phyloP scores from a whole-genome alignment of 2,797 vertebrate genomes.

The Borostomias antarcticus region DNA sequence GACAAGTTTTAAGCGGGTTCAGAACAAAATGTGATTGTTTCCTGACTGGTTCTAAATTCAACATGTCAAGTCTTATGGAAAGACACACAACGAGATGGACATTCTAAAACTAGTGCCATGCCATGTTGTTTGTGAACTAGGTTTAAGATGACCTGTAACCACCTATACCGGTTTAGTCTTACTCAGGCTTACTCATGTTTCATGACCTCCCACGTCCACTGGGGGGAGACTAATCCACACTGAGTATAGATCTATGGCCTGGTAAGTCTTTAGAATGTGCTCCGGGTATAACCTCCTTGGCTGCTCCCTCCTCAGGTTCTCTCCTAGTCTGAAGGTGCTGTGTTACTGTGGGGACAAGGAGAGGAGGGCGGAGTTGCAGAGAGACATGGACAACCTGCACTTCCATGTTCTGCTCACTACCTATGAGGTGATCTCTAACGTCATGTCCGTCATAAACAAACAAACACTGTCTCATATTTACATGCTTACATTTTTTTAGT shows the following conservation, averaged over 20 bases:
- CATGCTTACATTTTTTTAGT: background rate
- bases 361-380: constrained; percentile 77
- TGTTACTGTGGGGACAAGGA: constrained; percentile 85
- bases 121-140: too few species aligned
- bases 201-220: background rate
- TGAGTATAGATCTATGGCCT: background rate
- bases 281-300: background rate
- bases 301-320: constrained; percentile 72
- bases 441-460: background rate
- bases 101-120: too few species aligned
- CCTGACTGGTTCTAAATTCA: too few species aligned
- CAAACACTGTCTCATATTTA: background rate
- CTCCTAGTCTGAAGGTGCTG: constrained; percentile 80
- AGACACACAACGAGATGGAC: too few species aligned
- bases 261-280: background rate
- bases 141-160: too few species aligned
- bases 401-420: constrained; percentile 87
- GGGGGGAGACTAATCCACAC: background rate
- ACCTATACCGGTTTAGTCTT: too few species aligned
- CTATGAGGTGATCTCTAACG: constrained; percentile 79
- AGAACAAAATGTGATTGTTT: too few species aligned
- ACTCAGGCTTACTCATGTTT: too few species aligned
- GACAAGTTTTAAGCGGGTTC: too few species aligned
- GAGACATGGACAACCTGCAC: constrained; percentile 39
- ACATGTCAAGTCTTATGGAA: too few species aligned